These are phyloP conservation scores for Crossaster papposus DNA, from an alignment of 53 echinoderm and acorn worm genomes.

Conservation along the genomic window DNA sequence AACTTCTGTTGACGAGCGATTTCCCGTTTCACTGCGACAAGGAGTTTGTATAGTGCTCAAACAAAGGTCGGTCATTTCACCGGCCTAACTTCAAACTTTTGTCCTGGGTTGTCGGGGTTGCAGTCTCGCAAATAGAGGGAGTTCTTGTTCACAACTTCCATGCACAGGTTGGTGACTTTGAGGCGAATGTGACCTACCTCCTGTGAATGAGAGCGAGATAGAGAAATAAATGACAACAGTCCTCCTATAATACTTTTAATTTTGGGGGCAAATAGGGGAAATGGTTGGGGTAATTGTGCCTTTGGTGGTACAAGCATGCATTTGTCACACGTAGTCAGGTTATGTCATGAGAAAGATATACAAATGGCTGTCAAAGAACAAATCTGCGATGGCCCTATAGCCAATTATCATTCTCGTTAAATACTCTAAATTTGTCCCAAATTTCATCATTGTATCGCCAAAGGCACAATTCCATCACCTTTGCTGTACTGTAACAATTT, in stretches of 20 bases:
- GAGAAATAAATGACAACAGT: not conserved
- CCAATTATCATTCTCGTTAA: too few species aligned
- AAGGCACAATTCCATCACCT: too few species aligned
- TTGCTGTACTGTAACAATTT: too few species aligned
- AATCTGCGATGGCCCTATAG: too few species aligned
- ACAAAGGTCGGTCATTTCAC: not conserved
- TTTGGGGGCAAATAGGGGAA: too few species aligned
- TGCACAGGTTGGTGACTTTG: conserved; percentile 13
- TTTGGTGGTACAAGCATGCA: too few species aligned
- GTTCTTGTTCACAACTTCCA: conserved; percentile 6
- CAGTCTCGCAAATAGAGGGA: not conserved
- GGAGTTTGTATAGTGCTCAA: not conserved
- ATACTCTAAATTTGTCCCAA: too few species aligned
- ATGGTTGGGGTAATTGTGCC: too few species aligned
- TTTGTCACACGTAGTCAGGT: too few species aligned
- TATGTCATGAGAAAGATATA: too few species aligned
- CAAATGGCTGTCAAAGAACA: too few species aligned
- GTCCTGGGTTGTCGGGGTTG: not conserved
- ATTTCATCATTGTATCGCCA: too few species aligned
- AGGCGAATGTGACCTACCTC: conserved; percentile 32
- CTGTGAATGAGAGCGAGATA: conserved; percentile 5
- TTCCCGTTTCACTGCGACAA: not conserved
- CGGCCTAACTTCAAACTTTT: conserved; percentile 20
- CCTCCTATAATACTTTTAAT: not conserved
- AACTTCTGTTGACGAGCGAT: not conserved